These are phyloP conservation scores for Xiphorhynchus erythropygius DNA, from an alignment of 2,797 vertebrate species.

Conservation along the genomic window DNA sequence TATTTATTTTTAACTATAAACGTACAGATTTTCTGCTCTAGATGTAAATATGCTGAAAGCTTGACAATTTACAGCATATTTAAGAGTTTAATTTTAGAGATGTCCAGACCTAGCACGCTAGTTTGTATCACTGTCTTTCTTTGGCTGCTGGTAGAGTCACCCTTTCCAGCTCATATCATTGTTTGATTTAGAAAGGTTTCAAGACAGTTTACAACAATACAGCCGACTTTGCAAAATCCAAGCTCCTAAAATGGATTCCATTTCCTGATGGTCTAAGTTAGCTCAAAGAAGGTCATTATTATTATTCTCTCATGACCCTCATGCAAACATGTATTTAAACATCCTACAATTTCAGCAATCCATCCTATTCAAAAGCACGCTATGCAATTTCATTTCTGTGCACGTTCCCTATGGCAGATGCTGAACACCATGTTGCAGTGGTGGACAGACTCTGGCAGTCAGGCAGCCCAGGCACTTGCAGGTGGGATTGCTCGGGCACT, in stretches of 20 bases:
- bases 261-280: background rate
- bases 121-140: background rate
- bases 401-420: background rate
- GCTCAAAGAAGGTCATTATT: background rate
- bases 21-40: background rate
- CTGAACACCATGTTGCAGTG: background rate
- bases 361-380: background rate
- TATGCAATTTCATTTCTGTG: background rate
- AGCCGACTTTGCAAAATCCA: background rate
- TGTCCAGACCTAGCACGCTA: background rate
- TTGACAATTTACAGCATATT: background rate
- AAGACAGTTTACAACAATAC: background rate
- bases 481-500: fast-evolving
- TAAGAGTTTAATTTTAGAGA: background rate
- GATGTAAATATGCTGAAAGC: background rate
- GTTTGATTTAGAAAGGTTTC: background rate
- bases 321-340: background rate
- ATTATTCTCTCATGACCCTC: background rate
- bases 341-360: background rate
- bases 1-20: background rate
- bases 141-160: background rate
- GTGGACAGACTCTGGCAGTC: background rate
- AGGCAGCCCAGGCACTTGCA: fast-evolving
- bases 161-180: background rate
- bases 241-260: background rate